Evolutionary conservation across 2,797 vertebrate genomes (phyloP).

Genomic region (Tragopan temminckii): DNA sequence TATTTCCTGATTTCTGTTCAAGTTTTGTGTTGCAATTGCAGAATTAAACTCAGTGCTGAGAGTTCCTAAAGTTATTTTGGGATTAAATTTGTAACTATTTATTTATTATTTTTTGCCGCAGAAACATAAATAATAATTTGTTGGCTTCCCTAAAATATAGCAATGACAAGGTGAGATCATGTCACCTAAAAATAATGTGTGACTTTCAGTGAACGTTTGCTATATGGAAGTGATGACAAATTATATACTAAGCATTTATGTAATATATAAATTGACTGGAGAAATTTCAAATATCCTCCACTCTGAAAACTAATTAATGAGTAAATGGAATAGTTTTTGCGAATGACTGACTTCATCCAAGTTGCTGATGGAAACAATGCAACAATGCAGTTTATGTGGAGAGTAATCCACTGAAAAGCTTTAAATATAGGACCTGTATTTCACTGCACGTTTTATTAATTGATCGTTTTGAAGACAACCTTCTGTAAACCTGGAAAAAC

Average conservation of each 20-base stretch:
- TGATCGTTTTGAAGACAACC: not conserved
- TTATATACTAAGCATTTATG: not conserved
- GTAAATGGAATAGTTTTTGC: constrained; percentile 41
- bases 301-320: constrained; percentile 48
- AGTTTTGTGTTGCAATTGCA: not conserved
- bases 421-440: constrained; percentile 7
- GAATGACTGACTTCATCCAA: constrained; percentile 48
- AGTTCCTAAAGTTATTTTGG: not conserved
- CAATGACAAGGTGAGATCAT: not conserved
- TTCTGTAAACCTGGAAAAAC: not conserved
- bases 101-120: not conserved
- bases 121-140: not conserved
- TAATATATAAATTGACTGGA: constrained; percentile 3
- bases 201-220: not conserved
- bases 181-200: constrained; percentile 19
- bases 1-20: not conserved
- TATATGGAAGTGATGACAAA: not conserved
- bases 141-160: not conserved
- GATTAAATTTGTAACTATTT: not conserved
- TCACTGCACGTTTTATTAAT: constrained; percentile 16
- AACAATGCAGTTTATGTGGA: not conserved
- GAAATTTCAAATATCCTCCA: constrained; percentile 41
- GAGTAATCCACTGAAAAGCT: not conserved
- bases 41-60: not conserved
- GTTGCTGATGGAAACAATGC: constrained; percentile 57